Base-by-base conservation (phyloP, 1,140 invertebrate genomes). In the Cydia strobilella region DNA sequence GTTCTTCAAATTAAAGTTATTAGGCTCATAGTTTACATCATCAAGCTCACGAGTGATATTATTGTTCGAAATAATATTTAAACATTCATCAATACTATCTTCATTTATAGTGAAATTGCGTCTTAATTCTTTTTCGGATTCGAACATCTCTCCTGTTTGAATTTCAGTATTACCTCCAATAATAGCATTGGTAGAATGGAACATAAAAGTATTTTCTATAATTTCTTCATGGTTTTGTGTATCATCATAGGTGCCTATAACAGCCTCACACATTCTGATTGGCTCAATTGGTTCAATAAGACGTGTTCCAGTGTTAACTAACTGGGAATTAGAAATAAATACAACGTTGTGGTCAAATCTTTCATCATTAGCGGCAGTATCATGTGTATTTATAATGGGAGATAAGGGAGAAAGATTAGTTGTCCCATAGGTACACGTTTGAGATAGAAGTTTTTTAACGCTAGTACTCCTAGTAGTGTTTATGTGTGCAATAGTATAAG, bases 1-100 rank as follows among this genome's bases (percentile, higher is more conserved):
- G 73, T 77, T 77, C 79, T 79, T 78, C 3, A 91, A 62, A 77
- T 82, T 78, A 80, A 91, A 90, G n/a, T 71, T 71, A 69, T 69
- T n/a, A 12, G 18, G 20, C 20, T 59, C 1, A 59, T 18, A 20
- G 9, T 23, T 10, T 20, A 20, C n/a, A 23, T 12, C 54, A 23
- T 23, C 9, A 59, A 23, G 7, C 7, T 59, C 54, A 10, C 18
- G n/a, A 12, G 20, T n/a, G 18, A 20, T 59, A 1, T 18, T 23
- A 59, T 59, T 59, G 10, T 59, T 59, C n/a, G n/a, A 18, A 54
- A 18, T 18, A 20, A 23, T 23, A 59, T 59, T 59, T 18, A 54
- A 18, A 23, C 54, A 23, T 3, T 23, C 20, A 59, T 23, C n/a
- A 59, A 23, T 12, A 23, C 20, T 6, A 23, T 20, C 20, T 23